Conservation (phyloP, 2,113 vertebrate species). For the Sciurus niger region DNA sequence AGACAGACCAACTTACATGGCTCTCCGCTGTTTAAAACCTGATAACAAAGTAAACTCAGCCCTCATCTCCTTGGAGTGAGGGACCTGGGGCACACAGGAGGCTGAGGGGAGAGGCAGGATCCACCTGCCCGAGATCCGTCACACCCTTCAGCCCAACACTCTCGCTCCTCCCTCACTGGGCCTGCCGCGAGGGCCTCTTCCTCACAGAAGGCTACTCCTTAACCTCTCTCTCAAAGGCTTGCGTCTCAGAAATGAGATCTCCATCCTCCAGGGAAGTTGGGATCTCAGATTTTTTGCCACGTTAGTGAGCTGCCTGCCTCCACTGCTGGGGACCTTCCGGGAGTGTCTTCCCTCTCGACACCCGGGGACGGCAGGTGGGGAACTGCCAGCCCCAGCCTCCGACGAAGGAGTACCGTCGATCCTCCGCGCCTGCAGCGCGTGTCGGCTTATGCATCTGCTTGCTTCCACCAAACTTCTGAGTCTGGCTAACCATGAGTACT, state of each 20-base stretch:
- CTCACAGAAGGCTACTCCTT: neutral
- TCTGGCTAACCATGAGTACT: neutral
- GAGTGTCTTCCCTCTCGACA: neutral
- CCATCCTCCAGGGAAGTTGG: neutral
- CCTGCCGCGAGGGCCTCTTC: too few relatives aligned
- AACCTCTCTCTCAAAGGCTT: slow-evolving; percentile 3
- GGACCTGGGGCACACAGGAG: neutral
- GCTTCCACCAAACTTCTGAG: slow-evolving; percentile 40
- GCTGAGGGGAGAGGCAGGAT: neutral
- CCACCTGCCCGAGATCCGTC: too few relatives aligned
- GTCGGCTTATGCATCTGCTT: slow-evolving; percentile 50
- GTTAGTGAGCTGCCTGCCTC: slow-evolving; percentile 38
- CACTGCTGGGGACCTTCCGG: too few relatives aligned
- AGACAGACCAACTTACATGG: neutral
- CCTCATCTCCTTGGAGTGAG: neutral
- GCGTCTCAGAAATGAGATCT: slow-evolving; percentile 30
- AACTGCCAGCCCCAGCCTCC: too few relatives aligned
- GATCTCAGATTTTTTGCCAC: neutral
- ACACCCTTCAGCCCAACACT: too few relatives aligned
- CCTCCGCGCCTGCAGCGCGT: neutral
- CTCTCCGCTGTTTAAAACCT: neutral
- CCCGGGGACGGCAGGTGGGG: neutral
- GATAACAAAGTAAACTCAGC: neutral
- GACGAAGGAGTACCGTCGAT: too few relatives aligned
- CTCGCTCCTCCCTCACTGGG: too few relatives aligned